phyloP scores from a whole-genome alignment of 2,888 invertebrate species.

The Crioceris asparagi region DNA sequence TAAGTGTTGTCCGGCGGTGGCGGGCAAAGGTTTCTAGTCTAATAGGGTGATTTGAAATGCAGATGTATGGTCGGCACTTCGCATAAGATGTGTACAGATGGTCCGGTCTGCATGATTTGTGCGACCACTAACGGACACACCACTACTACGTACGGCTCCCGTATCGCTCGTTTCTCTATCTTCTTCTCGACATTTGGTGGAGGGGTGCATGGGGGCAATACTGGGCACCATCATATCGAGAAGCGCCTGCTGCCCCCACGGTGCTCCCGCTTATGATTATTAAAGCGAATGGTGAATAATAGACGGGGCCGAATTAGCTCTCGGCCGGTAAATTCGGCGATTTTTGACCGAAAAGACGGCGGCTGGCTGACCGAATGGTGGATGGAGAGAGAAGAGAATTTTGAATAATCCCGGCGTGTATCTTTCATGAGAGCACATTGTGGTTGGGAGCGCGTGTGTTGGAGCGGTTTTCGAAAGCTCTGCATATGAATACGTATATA shows the following conservation, averaged over 20 bases:
- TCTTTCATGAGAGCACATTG: no score
- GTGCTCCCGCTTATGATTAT: slow-evolving; percentile 24
- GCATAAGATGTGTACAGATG: slow-evolving; percentile 35
- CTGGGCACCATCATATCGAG: no score
- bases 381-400: no score
- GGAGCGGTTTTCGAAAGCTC: no score
- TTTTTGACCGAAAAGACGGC: no score
- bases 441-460: no score
- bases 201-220: no score
- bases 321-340: no score
- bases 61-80: slow-evolving; percentile 33
- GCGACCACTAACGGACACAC: slow-evolving; percentile 34
- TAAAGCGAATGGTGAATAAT: slow-evolving; percentile 25
- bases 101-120: slow-evolving; percentile 35
- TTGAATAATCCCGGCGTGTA: no score
- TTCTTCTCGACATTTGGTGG: slow-evolving; percentile 10
- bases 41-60: slow-evolving; percentile 34
- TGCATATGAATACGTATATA: no score
- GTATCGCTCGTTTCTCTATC: slow-evolving; percentile 2
- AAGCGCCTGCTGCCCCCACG: slow-evolving; percentile 9
- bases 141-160: no score
- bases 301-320: slow-evolving; percentile 5
- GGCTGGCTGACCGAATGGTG: no score
- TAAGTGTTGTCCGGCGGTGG: slow-evolving; percentile 12
- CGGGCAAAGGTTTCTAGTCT: slow-evolving; percentile 14